Evolutionary conservation across 2,797 vertebrate genomes (phyloP).

Genomic region (Sardinella longiceps): DNA sequence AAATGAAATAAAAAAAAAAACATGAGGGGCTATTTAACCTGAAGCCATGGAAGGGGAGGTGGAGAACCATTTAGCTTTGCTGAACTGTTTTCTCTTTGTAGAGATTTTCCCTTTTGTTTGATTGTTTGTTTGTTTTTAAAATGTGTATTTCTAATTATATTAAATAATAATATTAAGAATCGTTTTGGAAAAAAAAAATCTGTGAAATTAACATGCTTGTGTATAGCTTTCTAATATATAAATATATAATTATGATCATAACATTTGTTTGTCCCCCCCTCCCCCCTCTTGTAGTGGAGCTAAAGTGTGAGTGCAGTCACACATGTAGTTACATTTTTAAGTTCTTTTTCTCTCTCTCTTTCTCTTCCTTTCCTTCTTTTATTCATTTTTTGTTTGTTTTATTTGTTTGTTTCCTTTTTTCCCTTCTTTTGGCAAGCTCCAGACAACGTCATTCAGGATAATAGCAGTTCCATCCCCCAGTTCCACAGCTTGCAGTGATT

Average conservation of each 20-base stretch:
- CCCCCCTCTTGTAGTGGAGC: slow-evolving; percentile 3
- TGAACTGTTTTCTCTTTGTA: slow-evolving; percentile 98
- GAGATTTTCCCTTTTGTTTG: slow-evolving; percentile 62
- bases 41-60: slow-evolving; percentile 89
- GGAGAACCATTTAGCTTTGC: slow-evolving; percentile 94
- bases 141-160: slow-evolving; percentile 99
- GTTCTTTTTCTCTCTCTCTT: slow-evolving; percentile 72
- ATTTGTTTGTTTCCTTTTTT: slow-evolving; percentile 68
- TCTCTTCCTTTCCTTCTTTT: neutral
- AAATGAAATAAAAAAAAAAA: slow-evolving; percentile 63
- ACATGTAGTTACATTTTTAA: slow-evolving; percentile 84
- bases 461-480: slow-evolving; percentile 63
- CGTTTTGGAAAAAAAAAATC: slow-evolving; percentile 98
- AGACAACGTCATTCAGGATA: slow-evolving; percentile 78
- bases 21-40: slow-evolving; percentile 83
- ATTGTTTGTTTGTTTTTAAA: slow-evolving; percentile 88
- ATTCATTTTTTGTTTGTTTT: neutral
- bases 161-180: slow-evolving; percentile 99
- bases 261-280: slow-evolving; percentile 81
- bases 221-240: slow-evolving; percentile 99
- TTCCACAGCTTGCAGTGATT: neutral
- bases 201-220: slow-evolving; percentile 99
- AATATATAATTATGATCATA: slow-evolving; percentile 94
- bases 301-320: slow-evolving; percentile 92
- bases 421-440: slow-evolving; percentile 84